Evolutionary conservation across 2,113 vertebrate genomes (phyloP).

Genomic region (Eubucco bourcierii): DNA sequence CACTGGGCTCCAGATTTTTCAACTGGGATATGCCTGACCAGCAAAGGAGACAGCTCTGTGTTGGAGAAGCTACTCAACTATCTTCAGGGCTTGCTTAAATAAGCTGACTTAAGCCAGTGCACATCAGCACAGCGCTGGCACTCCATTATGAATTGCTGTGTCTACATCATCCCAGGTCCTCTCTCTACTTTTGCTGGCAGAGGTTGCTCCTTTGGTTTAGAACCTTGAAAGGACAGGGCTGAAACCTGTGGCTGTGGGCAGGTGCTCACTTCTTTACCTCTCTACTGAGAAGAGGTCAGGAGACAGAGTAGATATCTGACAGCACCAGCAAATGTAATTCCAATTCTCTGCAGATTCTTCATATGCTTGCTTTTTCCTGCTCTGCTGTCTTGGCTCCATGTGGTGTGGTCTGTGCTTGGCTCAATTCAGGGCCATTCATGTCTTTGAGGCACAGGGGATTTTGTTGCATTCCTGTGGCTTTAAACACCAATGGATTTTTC

Average conservation of each 20-base stretch:
- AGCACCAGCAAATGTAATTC: background rate
- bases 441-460: background rate
- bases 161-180: background rate
- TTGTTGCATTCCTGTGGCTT: background rate
- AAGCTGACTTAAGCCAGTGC: background rate
- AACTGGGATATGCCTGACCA: background rate
- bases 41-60: background rate
- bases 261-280: background rate
- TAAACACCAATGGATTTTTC: background rate
- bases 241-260: background rate
- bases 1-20: background rate
- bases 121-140: background rate
- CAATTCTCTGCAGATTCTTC: slow-evolving; percentile 2
- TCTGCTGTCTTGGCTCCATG: background rate
- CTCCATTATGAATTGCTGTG: background rate
- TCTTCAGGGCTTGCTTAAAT: background rate
- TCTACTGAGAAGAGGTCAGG: background rate
- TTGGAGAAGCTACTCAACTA: background rate
- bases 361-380: background rate
- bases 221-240: background rate
- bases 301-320: background rate
- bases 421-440: background rate
- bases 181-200: background rate
- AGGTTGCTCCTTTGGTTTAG: background rate
- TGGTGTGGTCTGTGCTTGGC: background rate